phyloP scores from a whole-genome alignment of 2,113 vertebrate genomes.

The Corynorhinus townsendii region DNA sequence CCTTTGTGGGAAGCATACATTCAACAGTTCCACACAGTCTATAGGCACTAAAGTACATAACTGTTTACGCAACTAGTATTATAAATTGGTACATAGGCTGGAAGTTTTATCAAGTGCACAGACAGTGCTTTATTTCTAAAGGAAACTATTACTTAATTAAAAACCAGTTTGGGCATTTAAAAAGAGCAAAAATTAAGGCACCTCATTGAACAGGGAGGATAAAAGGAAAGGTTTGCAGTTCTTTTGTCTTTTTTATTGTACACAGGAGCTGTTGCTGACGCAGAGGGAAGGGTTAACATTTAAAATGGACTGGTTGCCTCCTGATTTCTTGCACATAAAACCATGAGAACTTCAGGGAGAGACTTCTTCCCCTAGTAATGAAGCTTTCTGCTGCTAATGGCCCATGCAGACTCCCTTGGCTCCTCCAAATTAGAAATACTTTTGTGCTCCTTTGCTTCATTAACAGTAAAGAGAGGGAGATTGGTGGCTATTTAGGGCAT shows the following conservation, averaged over 20 bases:
- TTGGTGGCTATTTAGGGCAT: slow-evolving; percentile 87
- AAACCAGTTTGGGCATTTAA: slow-evolving; percentile 63
- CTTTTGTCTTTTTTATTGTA: slow-evolving; percentile 32
- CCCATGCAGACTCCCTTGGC: slow-evolving; percentile 83
- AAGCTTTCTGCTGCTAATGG: slow-evolving; percentile 83
- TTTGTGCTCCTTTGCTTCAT: slow-evolving; percentile 80
- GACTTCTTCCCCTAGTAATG: slow-evolving; percentile 82
- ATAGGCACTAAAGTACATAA: slow-evolving; percentile 73
- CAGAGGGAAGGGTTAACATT: slow-evolving; percentile 79
- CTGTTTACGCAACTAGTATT: slow-evolving; percentile 51
- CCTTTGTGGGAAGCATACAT: slow-evolving; percentile 70
- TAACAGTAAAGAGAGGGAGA: slow-evolving; percentile 85
- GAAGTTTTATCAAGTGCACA: slow-evolving; percentile 53
- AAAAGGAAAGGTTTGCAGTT: slow-evolving; percentile 48
- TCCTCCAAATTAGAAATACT: slow-evolving; percentile 85
- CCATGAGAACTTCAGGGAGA: slow-evolving; percentile 78
- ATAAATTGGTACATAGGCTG: slow-evolving; percentile 66
- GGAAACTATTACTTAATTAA: slow-evolving; percentile 74
- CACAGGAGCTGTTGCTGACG: slow-evolving; percentile 59
- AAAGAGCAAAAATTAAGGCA: not conserved
- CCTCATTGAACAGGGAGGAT: slow-evolving; percentile 29
- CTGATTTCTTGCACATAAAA: slow-evolving; percentile 84
- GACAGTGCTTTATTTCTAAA: slow-evolving; percentile 72
- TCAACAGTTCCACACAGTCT: slow-evolving; percentile 53
- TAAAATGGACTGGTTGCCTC: slow-evolving; percentile 80